phyloP scores from a whole-genome alignment of 2,113 vertebrate species.

The Perccottus glenii region DNA sequence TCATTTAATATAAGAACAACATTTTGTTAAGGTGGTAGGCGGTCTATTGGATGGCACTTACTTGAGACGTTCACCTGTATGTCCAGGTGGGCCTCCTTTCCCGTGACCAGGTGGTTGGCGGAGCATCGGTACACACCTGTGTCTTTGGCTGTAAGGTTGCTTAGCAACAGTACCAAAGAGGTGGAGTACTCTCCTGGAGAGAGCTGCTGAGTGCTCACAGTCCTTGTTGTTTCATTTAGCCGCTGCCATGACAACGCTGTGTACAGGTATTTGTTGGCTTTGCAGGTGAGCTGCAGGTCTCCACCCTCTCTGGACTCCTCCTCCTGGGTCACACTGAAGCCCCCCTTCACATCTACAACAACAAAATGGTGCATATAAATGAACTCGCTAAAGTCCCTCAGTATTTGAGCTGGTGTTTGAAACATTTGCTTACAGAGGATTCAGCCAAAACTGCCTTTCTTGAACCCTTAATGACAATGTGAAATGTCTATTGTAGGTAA shows the following conservation, averaged over 20 bases:
- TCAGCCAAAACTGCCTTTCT: constrained; percentile 49
- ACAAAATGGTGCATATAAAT: constrained; percentile 1
- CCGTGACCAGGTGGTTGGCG: constrained; percentile 83
- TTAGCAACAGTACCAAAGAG: constrained; percentile 81
- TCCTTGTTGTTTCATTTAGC: constrained; percentile 50
- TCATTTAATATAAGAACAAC: neutral
- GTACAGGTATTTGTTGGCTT: constrained; percentile 90
- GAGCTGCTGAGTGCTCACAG: constrained; percentile 64
- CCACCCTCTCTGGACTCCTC: constrained; percentile 87
- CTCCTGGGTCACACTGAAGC: constrained; percentile 84
- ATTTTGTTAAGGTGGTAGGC: neutral
- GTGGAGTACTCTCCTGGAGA: constrained; percentile 80
- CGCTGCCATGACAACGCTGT: constrained; percentile 85
- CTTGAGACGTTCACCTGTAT: constrained; percentile 88
- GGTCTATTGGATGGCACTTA: constrained; percentile 49
- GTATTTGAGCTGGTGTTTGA: constrained; percentile 44
- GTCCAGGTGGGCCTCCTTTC: constrained; percentile 84
- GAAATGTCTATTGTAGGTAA: constrained; percentile 79
- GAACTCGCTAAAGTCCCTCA: constrained; percentile 8
- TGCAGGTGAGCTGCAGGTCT: constrained; percentile 87
- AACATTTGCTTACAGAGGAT: constrained; percentile 40
- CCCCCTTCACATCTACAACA: constrained; percentile 84
- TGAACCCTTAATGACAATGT: constrained; percentile 73
- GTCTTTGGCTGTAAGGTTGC: constrained; percentile 84
- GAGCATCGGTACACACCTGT: constrained; percentile 90